Conservation (phyloP, 2,797 vertebrate species). For the Propithecus perrieri region DNA sequence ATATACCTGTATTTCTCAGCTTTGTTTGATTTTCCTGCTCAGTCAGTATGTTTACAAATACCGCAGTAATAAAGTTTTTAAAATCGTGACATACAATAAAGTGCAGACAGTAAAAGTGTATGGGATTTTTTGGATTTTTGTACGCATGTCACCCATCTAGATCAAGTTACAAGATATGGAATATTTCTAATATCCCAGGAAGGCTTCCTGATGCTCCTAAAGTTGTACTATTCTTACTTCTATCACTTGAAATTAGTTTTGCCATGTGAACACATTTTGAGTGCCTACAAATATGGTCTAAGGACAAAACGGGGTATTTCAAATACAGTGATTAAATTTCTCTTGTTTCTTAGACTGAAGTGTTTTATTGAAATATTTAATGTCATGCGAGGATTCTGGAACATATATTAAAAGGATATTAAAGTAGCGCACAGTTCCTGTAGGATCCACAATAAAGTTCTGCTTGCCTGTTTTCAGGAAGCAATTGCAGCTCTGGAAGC, state of each 20-base stretch:
- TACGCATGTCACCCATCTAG: neutral
- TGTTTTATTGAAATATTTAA: neutral
- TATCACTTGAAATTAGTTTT: slow-evolving; percentile 8
- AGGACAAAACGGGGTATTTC: neutral
- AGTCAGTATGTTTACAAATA: neutral
- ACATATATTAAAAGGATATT: neutral
- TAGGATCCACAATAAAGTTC: neutral
- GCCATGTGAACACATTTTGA: neutral
- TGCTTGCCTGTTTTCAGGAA: slow-evolving; percentile 86
- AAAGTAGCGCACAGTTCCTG: no score
- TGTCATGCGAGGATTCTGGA: neutral
- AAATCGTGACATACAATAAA: neutral
- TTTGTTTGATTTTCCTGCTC: slow-evolving; percentile 18
- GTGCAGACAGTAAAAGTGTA: neutral
- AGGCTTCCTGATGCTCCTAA: neutral
- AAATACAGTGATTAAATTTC: neutral
- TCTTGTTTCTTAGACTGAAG: neutral
- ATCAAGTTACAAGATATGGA: neutral
- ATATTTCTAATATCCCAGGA: neutral
- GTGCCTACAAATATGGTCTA: neutral
- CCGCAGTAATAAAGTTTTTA: neutral
- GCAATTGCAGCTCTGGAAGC: slow-evolving; percentile 98
- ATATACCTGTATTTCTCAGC: neutral
- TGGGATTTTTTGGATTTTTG: neutral
- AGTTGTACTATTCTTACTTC: neutral